A percentile compares a stretch with the other conserved stretches of the same genome.
phyloP scores from a whole-genome alignment of 2,888 invertebrate species.

The Melipona bicolor region DNA sequence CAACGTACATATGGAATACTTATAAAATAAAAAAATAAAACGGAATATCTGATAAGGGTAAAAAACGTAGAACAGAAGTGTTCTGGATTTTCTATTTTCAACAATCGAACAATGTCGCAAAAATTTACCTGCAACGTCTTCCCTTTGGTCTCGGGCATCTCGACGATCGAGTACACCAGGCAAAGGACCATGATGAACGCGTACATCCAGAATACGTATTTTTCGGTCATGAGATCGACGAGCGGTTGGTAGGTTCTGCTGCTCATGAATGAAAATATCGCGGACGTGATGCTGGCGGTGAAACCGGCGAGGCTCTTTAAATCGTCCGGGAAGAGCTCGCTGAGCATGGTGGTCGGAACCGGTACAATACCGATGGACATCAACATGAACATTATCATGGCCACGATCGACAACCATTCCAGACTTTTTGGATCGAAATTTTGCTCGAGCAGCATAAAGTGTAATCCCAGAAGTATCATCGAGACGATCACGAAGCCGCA shows the following conservation, averaged over 20 bases:
- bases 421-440: slow-evolving; percentile 54
- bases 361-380: slow-evolving; percentile 70
- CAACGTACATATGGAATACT: no score
- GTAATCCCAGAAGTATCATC: slow-evolving; percentile 67
- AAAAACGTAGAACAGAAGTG: no score
- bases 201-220: slow-evolving; percentile 74
- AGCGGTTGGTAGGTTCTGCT: slow-evolving; percentile 75
- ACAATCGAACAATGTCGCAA: neutral
- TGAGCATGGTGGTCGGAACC: slow-evolving; percentile 74
- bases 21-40: no score
- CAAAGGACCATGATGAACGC: slow-evolving; percentile 56
- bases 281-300: slow-evolving; percentile 69
- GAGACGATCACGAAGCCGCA: slow-evolving; percentile 60
- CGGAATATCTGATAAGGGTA: no score
- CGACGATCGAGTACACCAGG: slow-evolving; percentile 49
- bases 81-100: no score
- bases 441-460: slow-evolving; percentile 69
- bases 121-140: slow-evolving; percentile 71
- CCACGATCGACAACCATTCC: slow-evolving; percentile 72
- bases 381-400: slow-evolving; percentile 66
- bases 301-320: slow-evolving; percentile 75
- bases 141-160: slow-evolving; percentile 77
- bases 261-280: slow-evolving; percentile 72
- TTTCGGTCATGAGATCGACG: slow-evolving; percentile 65
- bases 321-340: slow-evolving; percentile 76